These are phyloP conservation scores for Amorpha juglandis DNA, from an alignment of 2,888 invertebrate species.

Conservation along the genomic window DNA sequence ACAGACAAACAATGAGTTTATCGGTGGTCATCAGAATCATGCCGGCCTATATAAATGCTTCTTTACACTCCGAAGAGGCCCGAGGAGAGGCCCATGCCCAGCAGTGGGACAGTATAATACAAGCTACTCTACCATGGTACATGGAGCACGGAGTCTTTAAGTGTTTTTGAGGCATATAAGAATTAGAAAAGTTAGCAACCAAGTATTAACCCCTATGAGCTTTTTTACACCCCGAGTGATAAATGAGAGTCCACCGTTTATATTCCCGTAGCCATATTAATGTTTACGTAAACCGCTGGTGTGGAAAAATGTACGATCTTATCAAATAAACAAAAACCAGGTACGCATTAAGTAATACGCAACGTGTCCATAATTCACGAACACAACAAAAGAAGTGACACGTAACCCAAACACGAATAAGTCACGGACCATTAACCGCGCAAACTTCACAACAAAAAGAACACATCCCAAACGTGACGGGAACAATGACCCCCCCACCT, in stretches of 20 bases:
- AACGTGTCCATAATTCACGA: slow-evolving; percentile 19
- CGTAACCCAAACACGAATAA: slow-evolving; percentile 27
- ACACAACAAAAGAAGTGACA: slow-evolving; percentile 24
- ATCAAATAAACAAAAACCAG: slow-evolving; percentile 17
- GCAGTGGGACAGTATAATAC: no score
- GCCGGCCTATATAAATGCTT: no score
- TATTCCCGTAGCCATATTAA: background rate
- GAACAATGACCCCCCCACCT: slow-evolving; percentile 18
- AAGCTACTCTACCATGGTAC: no score
- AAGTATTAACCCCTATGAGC: no score
- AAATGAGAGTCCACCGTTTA: background rate
- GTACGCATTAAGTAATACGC: slow-evolving; percentile 21
- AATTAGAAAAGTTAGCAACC: no score
- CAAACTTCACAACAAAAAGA: slow-evolving; percentile 25
- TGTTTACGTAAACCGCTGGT: background rate
- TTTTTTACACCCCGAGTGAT: background rate
- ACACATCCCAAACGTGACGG: slow-evolving; percentile 23
- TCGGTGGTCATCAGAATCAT: no score
- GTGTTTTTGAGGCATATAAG: no score
- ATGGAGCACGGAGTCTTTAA: no score
- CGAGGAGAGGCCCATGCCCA: no score
- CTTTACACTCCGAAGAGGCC: no score
- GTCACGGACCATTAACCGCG: slow-evolving; percentile 27
- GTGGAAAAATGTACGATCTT: background rate
- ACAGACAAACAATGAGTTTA: no score